Percentiles rank a stretch among this genome's conserved stretches.
These are phyloP conservation scores for Rhabdomys dilectus DNA, from an alignment of 2,113 vertebrate genomes.

Conservation along the genomic window DNA sequence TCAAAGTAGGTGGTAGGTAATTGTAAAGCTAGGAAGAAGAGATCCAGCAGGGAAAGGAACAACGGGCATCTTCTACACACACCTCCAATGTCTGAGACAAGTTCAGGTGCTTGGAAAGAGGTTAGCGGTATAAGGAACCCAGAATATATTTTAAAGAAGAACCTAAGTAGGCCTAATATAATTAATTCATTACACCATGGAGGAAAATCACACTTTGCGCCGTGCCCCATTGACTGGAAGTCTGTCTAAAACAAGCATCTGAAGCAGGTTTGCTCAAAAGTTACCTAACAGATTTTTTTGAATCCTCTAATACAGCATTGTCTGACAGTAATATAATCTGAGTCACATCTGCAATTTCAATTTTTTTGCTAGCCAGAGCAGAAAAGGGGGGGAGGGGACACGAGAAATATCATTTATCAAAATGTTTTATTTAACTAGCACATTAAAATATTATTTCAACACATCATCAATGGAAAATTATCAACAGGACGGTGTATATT, in stretches of 20 bases:
- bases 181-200: background rate
- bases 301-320: background rate
- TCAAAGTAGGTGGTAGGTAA: background rate
- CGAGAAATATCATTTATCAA: constrained; percentile 11
- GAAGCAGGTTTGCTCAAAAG: background rate
- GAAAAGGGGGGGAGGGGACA: background rate
- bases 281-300: background rate
- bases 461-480: background rate
- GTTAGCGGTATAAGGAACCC: background rate
- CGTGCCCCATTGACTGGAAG: background rate
- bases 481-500: background rate
- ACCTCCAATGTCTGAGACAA: no score
- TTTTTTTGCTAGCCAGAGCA: constrained; percentile 42
- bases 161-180: background rate
- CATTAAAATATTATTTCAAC: constrained; percentile 39
- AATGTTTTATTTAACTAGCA: constrained; percentile 3
- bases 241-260: background rate
- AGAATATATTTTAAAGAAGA: background rate
- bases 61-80: background rate
- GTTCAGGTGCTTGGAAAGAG: background rate
- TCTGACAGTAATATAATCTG: constrained; percentile 16
- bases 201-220: background rate
- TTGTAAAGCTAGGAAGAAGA: background rate
- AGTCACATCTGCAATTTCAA: background rate
- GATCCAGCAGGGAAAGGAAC: background rate